These are phyloP conservation scores for Sphenodon punctatus DNA, from an alignment of 2,797 vertebrate species.

Conservation along the genomic window DNA sequence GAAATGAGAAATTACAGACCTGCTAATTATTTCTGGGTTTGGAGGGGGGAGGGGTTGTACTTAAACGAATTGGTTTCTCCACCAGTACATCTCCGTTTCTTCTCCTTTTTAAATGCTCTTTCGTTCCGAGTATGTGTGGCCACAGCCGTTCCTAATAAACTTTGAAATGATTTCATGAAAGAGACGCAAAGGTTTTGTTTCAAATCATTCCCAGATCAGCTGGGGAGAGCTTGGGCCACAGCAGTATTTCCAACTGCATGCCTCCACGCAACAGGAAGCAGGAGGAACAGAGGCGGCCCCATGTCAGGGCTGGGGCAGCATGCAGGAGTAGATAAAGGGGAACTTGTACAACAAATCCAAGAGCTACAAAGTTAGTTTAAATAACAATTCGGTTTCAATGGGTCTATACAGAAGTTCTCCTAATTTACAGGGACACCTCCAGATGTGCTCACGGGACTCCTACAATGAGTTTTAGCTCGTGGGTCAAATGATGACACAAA, in stretches of 20 bases:
- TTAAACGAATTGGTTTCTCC: conserved; percentile 1
- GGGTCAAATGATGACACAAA: no score
- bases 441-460: no score
- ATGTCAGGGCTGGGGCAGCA: not conserved
- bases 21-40: conserved; percentile 36
- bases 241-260: conserved; percentile 31
- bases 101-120: conserved; percentile 6
- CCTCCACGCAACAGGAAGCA: conserved; percentile 66
- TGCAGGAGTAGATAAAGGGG: conserved; percentile 43
- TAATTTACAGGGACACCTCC: no score
- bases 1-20: conserved; percentile 25
- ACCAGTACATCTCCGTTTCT: not conserved
- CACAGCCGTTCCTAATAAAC: conserved; percentile 77
- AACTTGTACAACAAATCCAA: no score
- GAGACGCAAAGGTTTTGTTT: conserved; percentile 64
- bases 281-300: conserved; percentile 23
- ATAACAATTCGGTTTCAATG: no score
- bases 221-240: conserved; percentile 50
- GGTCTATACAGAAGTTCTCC: no score
- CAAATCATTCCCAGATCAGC: conserved; percentile 76
- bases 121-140: conserved; percentile 58
- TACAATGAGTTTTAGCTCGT: no score
- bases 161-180: conserved; percentile 65
- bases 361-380: no score
- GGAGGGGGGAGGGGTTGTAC: not conserved